Conservation (phyloP, 2,113 vertebrate species). For the Meriones unguiculatus region DNA sequence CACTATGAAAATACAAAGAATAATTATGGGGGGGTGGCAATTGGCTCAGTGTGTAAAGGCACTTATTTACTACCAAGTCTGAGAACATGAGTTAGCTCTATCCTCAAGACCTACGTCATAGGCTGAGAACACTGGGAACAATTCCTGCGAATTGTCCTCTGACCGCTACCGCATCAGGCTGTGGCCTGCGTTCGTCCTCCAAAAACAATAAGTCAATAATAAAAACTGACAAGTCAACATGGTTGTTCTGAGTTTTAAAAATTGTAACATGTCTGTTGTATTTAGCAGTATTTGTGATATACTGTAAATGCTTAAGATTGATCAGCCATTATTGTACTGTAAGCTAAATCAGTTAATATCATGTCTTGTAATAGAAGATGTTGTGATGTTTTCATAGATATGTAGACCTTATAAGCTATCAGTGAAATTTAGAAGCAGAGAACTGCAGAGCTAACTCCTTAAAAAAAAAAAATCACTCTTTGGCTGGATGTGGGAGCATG, state of each 20-base stretch:
- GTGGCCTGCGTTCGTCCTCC: background rate
- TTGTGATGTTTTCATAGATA: background rate
- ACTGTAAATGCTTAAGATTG: conserved; percentile 36
- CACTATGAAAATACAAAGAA: conserved; percentile 8
- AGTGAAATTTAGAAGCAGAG: background rate
- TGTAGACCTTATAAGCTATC: background rate
- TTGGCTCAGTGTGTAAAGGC: background rate
- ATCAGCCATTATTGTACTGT: background rate
- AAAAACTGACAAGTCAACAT: background rate
- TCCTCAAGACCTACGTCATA: background rate
- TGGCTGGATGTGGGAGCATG: background rate
- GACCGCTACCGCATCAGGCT: no score
- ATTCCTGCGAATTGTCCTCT: background rate
- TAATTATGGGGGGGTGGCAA: background rate
- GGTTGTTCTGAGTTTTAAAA: background rate
- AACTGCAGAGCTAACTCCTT: background rate
- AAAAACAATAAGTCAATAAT: no score
- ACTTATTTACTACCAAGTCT: background rate
- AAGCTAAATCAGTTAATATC: conserved; percentile 1
- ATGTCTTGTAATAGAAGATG: background rate
- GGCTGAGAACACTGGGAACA: background rate
- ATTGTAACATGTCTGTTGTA: background rate
- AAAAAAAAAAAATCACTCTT: background rate
- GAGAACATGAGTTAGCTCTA: background rate
- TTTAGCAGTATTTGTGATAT: background rate